Evolutionary conservation across 2,113 vertebrate genomes (phyloP), one percentile per base, ranked within the genome.

Genomic region (Mellivora capensis): DNA sequence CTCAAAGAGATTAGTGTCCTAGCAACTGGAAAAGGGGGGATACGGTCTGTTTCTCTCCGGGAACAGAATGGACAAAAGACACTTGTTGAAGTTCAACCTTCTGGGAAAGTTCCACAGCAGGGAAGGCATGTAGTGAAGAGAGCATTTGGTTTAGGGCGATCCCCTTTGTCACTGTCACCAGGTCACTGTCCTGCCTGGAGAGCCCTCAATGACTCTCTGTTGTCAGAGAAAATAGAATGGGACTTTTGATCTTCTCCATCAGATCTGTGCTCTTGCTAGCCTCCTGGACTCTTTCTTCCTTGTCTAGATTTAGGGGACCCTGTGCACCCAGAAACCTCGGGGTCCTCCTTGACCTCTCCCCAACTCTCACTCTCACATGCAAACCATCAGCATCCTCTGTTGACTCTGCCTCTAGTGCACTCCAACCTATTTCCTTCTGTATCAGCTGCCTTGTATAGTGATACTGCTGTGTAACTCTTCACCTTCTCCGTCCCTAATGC

Each of bases 1-100:
- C 95, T 89, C 82, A 52, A 62, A 39, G 67, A 83, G 95, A 90
- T 92, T 39, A 86, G 91, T 94, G 91, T 83, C 93, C 95, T 94
- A 93, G 95, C 93, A 97, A 94, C 96, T 95, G 67, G 77, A 42
- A 82, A 74, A 89, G 27, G 8, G 12, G 23, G 25, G n/a, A 80
- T 52, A 44, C 0, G 11, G 37, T 71, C 39, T 69, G 80, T 72
- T 90, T 98, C 72, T 97, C 44, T 72, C 34, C 47, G 74, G 74
- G 20, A 90, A 61, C 14, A 49, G 23, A 82, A 67, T 39, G 67
- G 79, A 96, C 90, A 59, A 82, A 77, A 92, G 62, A 79, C 7
- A 64, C 15, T 52, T 85, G 54, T 72, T 52, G 25, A 69, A 86
- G 13, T 81, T 71, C 57, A 29, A 12, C 59, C 83, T 77, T 94